Percentiles rank a stretch among this genome's conserved stretches.
Conservation (phyloP, 2,797 vertebrate species). For the Aplochiton taeniatus region DNA sequence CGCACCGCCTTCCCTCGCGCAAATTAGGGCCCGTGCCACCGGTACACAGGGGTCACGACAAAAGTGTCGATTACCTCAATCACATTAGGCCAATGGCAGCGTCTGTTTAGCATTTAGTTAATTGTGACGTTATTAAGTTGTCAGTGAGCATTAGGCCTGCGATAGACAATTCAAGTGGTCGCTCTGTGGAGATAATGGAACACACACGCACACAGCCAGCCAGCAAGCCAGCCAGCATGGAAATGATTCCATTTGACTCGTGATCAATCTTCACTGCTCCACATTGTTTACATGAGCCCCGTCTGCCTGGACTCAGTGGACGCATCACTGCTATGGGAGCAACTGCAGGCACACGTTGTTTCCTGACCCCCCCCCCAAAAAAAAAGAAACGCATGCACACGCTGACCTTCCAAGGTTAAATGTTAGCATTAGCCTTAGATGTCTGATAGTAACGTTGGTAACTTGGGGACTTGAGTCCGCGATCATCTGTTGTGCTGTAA, state of each 20-base stretch:
- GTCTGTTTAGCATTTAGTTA: slow-evolving; percentile 98
- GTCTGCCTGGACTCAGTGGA: no score
- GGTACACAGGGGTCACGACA: slow-evolving; percentile 83
- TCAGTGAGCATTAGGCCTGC: slow-evolving; percentile 93
- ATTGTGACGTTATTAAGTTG: slow-evolving; percentile 98
- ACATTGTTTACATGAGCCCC: slow-evolving; percentile 27
- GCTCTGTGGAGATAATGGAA: slow-evolving; percentile 58
- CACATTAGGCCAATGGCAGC: slow-evolving; percentile 87
- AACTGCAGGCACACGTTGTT: no score
- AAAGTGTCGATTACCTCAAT: slow-evolving; percentile 92
- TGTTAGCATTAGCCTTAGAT: no score
- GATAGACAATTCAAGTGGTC: slow-evolving; percentile 83
- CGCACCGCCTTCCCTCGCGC: slow-evolving; percentile 46
- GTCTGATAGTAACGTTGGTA: slow-evolving; percentile 33
- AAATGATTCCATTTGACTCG: slow-evolving; percentile 9
- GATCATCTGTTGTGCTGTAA: slow-evolving; percentile 69
- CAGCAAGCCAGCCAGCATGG: background rate
- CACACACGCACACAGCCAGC: slow-evolving; percentile 12
- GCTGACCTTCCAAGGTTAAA: background rate
- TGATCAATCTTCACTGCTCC: slow-evolving; percentile 15
- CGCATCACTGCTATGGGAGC: no score
- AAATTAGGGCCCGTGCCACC: slow-evolving; percentile 71
- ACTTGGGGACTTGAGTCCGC: slow-evolving; percentile 23
- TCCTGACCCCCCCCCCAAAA: no score
- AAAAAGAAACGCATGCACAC: slow-evolving; percentile 18